Conservation (phyloP, 2,113 vertebrate genomes). For the Oceanites oceanicus region DNA sequence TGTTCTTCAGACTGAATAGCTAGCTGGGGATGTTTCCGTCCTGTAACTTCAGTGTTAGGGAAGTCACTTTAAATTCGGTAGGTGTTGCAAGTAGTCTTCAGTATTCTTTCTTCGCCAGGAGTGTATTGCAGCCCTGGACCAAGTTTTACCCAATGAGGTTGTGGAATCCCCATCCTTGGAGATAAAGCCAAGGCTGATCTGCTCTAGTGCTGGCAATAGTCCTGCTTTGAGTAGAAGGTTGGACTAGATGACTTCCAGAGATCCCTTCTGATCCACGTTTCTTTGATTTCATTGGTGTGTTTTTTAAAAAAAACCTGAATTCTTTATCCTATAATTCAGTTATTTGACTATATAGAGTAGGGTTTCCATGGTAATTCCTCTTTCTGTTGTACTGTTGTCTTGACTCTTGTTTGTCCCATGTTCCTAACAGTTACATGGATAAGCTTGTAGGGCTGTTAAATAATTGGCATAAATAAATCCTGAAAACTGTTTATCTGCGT, state of each 20-base stretch:
- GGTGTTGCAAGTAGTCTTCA: background rate
- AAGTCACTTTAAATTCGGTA: background rate
- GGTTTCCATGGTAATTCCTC: background rate
- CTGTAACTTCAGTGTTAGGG: background rate
- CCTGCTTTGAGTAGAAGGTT: background rate
- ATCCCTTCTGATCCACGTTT: background rate
- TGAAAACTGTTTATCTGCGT: background rate
- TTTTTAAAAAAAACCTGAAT: background rate
- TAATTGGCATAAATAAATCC: background rate
- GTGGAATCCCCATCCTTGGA: background rate
- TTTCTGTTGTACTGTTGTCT: background rate
- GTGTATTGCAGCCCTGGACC: background rate
- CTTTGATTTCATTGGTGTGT: background rate
- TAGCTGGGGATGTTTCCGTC: background rate
- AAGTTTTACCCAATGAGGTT: background rate
- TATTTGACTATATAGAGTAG: background rate
- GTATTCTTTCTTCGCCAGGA: background rate
- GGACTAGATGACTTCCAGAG: background rate
- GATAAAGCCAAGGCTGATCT: background rate
- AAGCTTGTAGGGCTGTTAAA: background rate
- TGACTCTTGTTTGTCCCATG: background rate
- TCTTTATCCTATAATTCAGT: background rate
- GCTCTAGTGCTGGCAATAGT: background rate
- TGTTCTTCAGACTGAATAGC: background rate
- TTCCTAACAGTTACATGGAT: background rate